These are phyloP conservation scores for Ophioninae sp. DNA, from an alignment of 2,888 invertebrate species.

Conservation along the genomic window DNA sequence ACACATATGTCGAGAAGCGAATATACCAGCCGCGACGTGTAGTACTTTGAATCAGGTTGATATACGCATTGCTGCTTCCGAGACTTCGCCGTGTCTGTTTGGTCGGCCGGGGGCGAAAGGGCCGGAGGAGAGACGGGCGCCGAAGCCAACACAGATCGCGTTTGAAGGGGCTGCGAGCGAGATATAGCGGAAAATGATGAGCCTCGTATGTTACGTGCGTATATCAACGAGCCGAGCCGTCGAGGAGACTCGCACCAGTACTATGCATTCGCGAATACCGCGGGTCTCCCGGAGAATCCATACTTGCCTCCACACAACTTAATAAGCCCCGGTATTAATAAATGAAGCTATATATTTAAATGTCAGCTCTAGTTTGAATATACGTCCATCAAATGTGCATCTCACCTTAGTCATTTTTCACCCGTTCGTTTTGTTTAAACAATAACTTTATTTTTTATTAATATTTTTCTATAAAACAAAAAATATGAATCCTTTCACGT, in stretches of 20 bases:
- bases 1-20: background rate
- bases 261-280: background rate
- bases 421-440: background rate
- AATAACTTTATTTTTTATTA: background rate
- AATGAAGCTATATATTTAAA: background rate
- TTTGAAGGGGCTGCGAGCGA: slow-evolving; percentile 9
- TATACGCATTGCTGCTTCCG: slow-evolving; percentile 12
- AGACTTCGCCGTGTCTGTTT: slow-evolving; percentile 16
- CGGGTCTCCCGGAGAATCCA: background rate
- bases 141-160: slow-evolving; percentile 3
- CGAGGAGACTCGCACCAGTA: background rate
- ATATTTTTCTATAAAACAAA: background rate
- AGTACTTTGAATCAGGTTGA: slow-evolving; percentile 41
- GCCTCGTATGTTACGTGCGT: slow-evolving; percentile 11
- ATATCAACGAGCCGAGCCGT: background rate
- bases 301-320: background rate
- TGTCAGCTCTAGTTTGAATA: background rate
- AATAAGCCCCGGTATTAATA: background rate
- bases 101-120: slow-evolving; percentile 1
- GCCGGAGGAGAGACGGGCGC: background rate
- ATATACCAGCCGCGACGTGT: slow-evolving; percentile 1
- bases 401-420: no score
- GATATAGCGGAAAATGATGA: slow-evolving; percentile 21
- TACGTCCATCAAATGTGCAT: background rate
- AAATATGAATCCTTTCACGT: background rate